Conservation (phyloP, 2,113 vertebrate species). For the Choloepus hoffmanni region DNA sequence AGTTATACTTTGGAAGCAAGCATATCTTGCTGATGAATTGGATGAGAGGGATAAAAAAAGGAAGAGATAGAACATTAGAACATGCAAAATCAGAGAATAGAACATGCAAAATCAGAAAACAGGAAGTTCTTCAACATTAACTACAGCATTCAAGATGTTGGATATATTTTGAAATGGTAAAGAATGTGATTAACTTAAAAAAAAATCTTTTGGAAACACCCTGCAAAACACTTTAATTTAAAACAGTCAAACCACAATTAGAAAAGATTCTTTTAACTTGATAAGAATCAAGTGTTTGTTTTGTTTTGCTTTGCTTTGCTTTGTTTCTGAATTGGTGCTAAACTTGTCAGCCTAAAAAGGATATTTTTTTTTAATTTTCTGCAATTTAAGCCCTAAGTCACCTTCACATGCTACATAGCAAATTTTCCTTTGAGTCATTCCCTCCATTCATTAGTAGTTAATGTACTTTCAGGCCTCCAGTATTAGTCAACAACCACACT, state of each 20-base stretch:
- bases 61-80: background rate
- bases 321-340: background rate
- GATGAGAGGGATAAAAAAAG: background rate
- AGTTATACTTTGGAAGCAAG: background rate
- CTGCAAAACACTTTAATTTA: background rate
- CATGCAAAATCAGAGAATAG: background rate
- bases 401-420: background rate
- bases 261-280: background rate
- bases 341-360: background rate
- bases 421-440: background rate
- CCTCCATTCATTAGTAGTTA: background rate
- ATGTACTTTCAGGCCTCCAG: background rate
- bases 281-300: background rate
- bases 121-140: background rate
- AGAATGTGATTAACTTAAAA: slow-evolving; percentile 13
- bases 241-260: slow-evolving; percentile 10
- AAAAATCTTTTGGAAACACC: background rate
- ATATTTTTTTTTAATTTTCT: background rate
- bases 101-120: background rate
- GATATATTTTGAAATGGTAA: slow-evolving; percentile 39
- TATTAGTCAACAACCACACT: background rate
- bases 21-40: background rate
- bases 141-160: slow-evolving; percentile 11
- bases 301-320: background rate
- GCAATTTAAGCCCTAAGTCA: background rate